Evolutionary conservation across 1,140 invertebrate genomes (phyloP), one percentile per base, ranked within the genome.

Genomic region (Trichomalopsis sarcophagae): DNA sequence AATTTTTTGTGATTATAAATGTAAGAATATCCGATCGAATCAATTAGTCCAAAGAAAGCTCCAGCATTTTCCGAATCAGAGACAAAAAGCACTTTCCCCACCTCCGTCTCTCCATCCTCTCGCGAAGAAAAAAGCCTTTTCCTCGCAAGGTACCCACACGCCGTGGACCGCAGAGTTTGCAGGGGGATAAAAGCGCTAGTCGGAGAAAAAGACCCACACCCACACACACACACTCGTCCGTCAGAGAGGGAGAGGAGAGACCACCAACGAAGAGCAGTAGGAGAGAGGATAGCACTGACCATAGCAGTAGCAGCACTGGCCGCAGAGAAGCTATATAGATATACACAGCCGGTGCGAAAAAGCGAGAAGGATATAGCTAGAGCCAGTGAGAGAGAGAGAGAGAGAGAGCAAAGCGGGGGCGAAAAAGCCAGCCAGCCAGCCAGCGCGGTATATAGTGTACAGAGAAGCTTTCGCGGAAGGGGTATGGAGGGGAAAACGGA

Each of bases 111-210:
- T 6, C 4, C 5, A 3, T 36, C 33, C 50, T 14, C 50, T 55
- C 50, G 3, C 21, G 87, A 88, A 87, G 85, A 88, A 89, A 89
- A 87, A 89, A 88, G 86, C 75, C 81, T 82, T 88, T 62, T 30
- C 21, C 74, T n/a, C n/a, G 36, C 47, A 44, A 78, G 76, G 40
- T 75, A 73, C 14, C 33, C 74, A 75, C 86, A 44, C 80, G 71
- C 55, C 36, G 21, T 66, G 68, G 79, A 86, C 36, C 81, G 71
- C 81, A 75, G 81, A 82, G 69, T 73, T 81, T 73, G 80, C 33
- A 13, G 50, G 85, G 82, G 86, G 89, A 87, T 84, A 85, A 73
- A 74, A 40, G 73, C 17, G 47, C 55, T 44, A 76, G 30, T 10
- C 10, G 6, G 87, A 80, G 87, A 86, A 88, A 86, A 86, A 87